A percentile compares a stretch with the other conserved stretches of the same genome.
Evolutionary conservation across 2,888 invertebrate species (phyloP).

Genomic region (Drosophila cognata): DNA sequence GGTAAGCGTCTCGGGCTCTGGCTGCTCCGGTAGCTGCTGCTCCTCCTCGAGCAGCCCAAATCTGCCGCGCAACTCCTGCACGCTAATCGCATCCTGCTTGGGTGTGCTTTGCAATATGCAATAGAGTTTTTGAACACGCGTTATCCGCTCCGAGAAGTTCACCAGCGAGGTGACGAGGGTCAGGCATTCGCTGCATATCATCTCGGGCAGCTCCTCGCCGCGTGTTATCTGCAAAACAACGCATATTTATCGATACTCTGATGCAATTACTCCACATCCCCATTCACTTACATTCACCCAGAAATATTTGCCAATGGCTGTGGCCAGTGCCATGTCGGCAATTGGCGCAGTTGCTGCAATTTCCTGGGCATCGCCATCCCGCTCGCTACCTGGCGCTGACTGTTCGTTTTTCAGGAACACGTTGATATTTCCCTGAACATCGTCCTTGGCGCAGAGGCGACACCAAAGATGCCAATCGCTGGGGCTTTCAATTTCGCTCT

Average conservation of each 20-base stretch:
- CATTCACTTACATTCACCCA: conserved; percentile 73
- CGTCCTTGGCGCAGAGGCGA: conserved; percentile 78
- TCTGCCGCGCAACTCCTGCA: conserved; percentile 56
- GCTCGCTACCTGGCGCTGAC: not conserved
- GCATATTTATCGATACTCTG: not conserved
- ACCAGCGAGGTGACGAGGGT: conserved; percentile 74
- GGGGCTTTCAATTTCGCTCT: not conserved
- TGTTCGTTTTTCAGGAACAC: conserved; percentile 70
- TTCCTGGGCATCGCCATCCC: conserved; percentile 3
- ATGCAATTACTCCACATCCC: not conserved
- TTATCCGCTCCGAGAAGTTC: conserved; percentile 78
- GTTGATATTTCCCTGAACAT: conserved; percentile 70
- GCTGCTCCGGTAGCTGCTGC: conserved; percentile 2
- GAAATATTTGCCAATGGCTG: conserved; percentile 81
- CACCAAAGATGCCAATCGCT: conserved; percentile 75
- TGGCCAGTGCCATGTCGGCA: conserved; percentile 63
- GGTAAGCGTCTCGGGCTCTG: conserved; percentile 49
- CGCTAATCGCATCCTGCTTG: conserved; percentile 26
- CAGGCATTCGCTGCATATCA: conserved; percentile 78
- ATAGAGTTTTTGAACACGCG: conserved; percentile 81
- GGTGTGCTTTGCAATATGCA: conserved; percentile 62
- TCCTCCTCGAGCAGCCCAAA: conserved; percentile 66
- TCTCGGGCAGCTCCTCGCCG: conserved; percentile 76
- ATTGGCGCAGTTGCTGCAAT: not conserved
- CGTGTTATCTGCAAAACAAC: conserved; percentile 60